Percentiles rank a stretch among this genome's conserved stretches.
Evolutionary conservation across 2,113 vertebrate genomes (phyloP).

Genomic region (Macrotis lagotis): DNA sequence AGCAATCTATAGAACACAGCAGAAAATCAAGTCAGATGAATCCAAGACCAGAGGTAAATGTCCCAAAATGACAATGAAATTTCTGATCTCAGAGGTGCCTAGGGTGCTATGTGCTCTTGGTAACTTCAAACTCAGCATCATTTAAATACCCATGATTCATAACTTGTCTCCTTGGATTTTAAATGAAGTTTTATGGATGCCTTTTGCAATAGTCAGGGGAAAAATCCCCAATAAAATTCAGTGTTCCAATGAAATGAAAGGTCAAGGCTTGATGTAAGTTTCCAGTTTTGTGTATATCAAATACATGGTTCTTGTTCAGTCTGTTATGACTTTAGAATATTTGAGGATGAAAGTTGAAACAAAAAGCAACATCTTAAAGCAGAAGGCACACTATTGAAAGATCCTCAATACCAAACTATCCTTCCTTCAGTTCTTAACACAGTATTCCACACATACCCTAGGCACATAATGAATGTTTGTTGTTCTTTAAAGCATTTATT

Average conservation of each 20-base stretch:
- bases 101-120: not conserved
- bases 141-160: not conserved
- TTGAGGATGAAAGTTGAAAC: not conserved
- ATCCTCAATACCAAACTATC: not conserved
- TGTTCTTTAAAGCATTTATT: not conserved
- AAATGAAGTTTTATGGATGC: not conserved
- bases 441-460: not conserved
- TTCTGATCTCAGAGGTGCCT: not conserved
- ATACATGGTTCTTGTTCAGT: not conserved
- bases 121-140: not conserved
- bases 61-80: not conserved
- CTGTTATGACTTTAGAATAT: not conserved
- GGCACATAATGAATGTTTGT: not conserved
- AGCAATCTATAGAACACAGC: not conserved
- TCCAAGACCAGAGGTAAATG: not conserved
- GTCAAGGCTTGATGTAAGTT: not conserved
- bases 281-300: not conserved
- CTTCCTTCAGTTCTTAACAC: not conserved
- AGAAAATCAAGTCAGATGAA: not conserved
- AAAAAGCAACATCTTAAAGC: constrained; percentile 5
- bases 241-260: not conserved
- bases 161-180: not conserved
- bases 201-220: not conserved
- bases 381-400: not conserved
- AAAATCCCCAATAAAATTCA: not conserved